Evolutionary conservation across 2,888 invertebrate species (phyloP).

Genomic region (Perdita meconis): DNA sequence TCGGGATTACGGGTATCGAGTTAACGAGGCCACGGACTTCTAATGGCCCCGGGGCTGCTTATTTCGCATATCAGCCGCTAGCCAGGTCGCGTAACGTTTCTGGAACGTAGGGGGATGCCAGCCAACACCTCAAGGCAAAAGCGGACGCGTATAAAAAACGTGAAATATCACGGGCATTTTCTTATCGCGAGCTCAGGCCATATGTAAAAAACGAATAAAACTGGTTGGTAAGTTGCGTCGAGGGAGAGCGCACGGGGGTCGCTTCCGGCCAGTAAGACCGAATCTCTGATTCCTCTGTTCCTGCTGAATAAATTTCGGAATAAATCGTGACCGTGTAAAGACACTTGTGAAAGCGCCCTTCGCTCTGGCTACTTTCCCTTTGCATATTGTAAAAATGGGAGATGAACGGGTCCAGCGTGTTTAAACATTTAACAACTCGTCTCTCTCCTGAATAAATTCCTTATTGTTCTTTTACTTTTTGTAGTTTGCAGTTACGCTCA

Average conservation of each 20-base stretch:
- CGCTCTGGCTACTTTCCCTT: constrained; percentile 1
- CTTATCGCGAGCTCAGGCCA: constrained; percentile 78
- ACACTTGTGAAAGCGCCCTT: neutral
- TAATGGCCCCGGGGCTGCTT: constrained; percentile 77
- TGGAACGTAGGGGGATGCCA: constrained; percentile 72
- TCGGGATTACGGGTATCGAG: constrained; percentile 62
- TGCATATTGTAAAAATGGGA: constrained; percentile 13
- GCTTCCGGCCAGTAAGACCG: constrained; percentile 72
- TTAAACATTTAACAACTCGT: neutral
- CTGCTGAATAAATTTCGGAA: constrained; percentile 57
- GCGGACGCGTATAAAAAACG: constrained; percentile 78
- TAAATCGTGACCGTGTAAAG: constrained; percentile 55
- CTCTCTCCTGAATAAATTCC: neutral
- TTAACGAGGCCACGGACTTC: constrained; percentile 69
- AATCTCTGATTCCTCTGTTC: constrained; percentile 68
- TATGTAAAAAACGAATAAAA: constrained; percentile 82
- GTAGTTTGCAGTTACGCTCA: neutral
- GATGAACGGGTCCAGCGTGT: neutral
- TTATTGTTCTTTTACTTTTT: neutral
- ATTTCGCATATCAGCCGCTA: constrained; percentile 80
- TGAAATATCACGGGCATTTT: constrained; percentile 81
- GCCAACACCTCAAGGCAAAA: constrained; percentile 82
- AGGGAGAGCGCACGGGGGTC: constrained; percentile 74
- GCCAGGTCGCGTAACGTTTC: constrained; percentile 73
- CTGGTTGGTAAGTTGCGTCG: constrained; percentile 78